Conservation (phyloP, 2,797 vertebrate species). For the Xenops minutus region DNA sequence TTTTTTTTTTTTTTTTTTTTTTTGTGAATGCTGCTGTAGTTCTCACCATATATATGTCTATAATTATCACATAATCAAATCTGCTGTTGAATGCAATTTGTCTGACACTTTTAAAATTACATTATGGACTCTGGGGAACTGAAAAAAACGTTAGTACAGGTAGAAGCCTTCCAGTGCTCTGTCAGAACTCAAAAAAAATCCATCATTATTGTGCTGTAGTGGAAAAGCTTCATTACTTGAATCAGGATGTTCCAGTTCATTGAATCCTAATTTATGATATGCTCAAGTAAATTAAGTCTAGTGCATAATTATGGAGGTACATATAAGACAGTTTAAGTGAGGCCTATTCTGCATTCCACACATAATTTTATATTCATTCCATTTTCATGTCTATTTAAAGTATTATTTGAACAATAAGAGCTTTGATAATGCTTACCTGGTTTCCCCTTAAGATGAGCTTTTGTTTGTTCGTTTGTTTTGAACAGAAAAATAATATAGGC, state of each 20-base stretch:
- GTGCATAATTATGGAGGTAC: not conserved
- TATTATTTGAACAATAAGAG: not conserved
- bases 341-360: not conserved
- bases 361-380: not conserved
- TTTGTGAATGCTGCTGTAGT: no score
- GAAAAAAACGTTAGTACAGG: not conserved
- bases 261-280: constrained; percentile 24
- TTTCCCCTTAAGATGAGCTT: not conserved
- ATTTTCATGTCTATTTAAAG: not conserved
- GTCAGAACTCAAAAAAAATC: not conserved
- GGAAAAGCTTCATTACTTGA: not conserved
- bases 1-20: no score
- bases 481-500: not conserved
- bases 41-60: not conserved
- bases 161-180: not conserved
- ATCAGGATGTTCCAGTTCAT: constrained; percentile 14
- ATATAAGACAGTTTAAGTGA: not conserved
- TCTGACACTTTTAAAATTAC: not conserved
- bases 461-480: no score
- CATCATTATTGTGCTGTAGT: not conserved
- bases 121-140: not conserved
- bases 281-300: not conserved
- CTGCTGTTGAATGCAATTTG: not conserved
- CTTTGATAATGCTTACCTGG: not conserved
- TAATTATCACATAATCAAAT: not conserved